phyloP scores from a whole-genome alignment of 2,113 vertebrate species.

The Rhinopithecus roxellana region DNA sequence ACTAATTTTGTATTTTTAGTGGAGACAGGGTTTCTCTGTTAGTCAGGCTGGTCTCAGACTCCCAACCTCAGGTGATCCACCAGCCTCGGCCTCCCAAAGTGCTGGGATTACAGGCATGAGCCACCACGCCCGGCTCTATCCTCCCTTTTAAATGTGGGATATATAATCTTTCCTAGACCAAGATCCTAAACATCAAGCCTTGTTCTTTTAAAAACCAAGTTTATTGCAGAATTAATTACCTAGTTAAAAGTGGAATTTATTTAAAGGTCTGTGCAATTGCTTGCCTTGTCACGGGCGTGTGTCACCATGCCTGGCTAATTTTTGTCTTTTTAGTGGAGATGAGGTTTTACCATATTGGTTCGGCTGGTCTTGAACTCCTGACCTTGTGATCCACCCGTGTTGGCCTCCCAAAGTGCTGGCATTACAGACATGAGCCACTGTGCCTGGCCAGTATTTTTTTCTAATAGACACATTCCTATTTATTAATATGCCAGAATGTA shows the following conservation, averaged over 20 bases:
- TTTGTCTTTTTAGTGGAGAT: background rate
- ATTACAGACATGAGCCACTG: background rate
- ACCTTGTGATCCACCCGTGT: fast-evolving
- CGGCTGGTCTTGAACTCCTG: background rate
- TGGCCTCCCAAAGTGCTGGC: background rate
- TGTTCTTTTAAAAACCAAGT: background rate
- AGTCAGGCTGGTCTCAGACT: no score
- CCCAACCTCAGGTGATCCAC: no score
- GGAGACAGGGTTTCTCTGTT: no score
- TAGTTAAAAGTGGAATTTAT: background rate
- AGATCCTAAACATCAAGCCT: background rate
- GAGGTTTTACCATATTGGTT: background rate
- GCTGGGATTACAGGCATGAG: no score
- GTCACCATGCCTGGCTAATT: background rate
- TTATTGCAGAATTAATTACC: background rate
- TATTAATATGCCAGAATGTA: background rate
- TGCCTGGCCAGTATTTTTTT: background rate
- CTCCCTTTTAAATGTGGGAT: background rate
- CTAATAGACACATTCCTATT: background rate
- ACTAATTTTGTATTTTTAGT: no score
- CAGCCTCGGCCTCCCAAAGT: no score
- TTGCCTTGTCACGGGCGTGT: background rate
- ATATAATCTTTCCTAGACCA: background rate
- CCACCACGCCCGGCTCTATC: background rate
- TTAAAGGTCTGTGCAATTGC: background rate